Base-by-base conservation (phyloP, 2,888 invertebrate species). In the Julus scandinavius region DNA sequence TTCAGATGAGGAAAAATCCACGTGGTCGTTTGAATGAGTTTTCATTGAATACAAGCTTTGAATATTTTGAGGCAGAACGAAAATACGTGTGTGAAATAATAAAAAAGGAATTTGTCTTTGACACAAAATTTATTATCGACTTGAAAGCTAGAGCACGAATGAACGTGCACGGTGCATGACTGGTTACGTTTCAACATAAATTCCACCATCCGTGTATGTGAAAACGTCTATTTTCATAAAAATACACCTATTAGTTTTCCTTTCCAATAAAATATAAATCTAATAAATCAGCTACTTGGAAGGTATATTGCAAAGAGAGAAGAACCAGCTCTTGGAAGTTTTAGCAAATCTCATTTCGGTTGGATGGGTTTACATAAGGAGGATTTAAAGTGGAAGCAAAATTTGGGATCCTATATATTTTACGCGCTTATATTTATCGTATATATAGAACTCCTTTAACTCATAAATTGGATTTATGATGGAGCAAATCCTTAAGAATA, bases 381-480 rank as follows among this genome's bases (percentile, higher is more conserved):
- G 72, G 72, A 72, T 72, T 72, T 72, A 72, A 17, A 29, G 72
- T 29, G 29, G 72, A 72, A 72, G 72, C 72, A 29, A 72, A 72
- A 72, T 72, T 29, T 72, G 72, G 72, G 72, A 20, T 72, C 20
- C 20, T 72, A 72, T 72, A 29, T 72, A 72, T 72, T 72, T 72
- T 72, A 72, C 72, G 72, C 63, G 63, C n/a, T 20, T 6, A 29
- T 72, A 72, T 72, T 72, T 72, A 72, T 72, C 29, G 72, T 49
- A 49, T 2, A 49, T 2, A 72, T 29, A 72, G 72, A 72, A 72
- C 17, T 72, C 7, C 72, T 72, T 11, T 29, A 72, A 72, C 72
- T 72, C n/a, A 72, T 72, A 72, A 72, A 72, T 72, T 72, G 72
- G 72, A 72, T 72, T 72, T 72, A 72, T 29, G 72, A 9, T 72